These are phyloP conservation scores for Sylvicola cinctus DNA, from an alignment of 2,888 invertebrate species.

Conservation along the genomic window DNA sequence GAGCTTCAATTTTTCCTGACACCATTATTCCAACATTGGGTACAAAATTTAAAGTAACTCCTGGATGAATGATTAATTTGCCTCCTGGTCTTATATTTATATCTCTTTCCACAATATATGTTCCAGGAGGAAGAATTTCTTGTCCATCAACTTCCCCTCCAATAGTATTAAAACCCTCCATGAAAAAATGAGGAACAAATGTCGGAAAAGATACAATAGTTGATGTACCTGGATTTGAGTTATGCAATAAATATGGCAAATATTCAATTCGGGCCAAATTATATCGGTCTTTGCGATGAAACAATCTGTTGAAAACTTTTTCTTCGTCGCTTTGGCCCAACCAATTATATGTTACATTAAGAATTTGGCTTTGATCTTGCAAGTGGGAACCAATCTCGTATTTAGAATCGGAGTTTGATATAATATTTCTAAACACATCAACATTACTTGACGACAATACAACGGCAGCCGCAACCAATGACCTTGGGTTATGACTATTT, in stretches of 20 bases:
- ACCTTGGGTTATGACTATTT: constrained; percentile 60
- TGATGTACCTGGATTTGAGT: constrained; percentile 72
- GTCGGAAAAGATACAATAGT: constrained; percentile 56
- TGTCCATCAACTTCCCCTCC: constrained; percentile 89
- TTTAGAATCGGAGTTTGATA: constrained; percentile 72
- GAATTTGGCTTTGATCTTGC: constrained; percentile 76
- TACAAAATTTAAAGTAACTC: constrained; percentile 75
- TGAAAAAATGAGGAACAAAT: constrained; percentile 58
- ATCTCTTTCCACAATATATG: constrained; percentile 81
- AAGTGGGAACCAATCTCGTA: constrained; percentile 94
- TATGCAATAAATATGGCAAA: constrained; percentile 76
- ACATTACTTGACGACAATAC: constrained; percentile 85
- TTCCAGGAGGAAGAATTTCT: constrained; percentile 59
- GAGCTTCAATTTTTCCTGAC: constrained; percentile 72
- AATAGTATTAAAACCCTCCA: constrained; percentile 45
- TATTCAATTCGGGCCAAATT: constrained; percentile 84
- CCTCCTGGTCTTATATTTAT: constrained; percentile 91
- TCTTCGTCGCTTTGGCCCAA: constrained; percentile 58
- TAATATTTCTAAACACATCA: constrained; percentile 70
- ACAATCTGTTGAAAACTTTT: constrained; percentile 51
- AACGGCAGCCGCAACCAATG: constrained; percentile 78
- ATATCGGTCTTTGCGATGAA: constrained; percentile 78
- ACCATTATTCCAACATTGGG: constrained; percentile 93
- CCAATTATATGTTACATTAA: constrained; percentile 93
- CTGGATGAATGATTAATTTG: constrained; percentile 66